A percentile compares a stretch with the other conserved stretches of the same genome.
Conservation (phyloP, 2,888 invertebrate genomes). For the Drosophila seclusa region DNA sequence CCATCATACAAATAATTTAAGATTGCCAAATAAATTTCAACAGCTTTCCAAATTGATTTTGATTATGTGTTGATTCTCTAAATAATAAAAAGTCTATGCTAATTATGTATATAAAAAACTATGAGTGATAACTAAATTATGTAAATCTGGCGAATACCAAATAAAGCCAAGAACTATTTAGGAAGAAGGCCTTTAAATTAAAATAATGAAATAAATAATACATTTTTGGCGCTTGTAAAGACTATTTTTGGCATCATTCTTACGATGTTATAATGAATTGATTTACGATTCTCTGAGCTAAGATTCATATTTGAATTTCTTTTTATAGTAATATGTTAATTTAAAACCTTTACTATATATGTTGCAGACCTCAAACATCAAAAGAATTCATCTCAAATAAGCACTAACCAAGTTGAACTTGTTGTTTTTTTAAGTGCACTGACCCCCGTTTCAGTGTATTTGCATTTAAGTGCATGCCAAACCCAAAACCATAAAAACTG, state of each 20-base stretch:
- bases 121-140: slow-evolving; percentile 5
- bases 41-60: slow-evolving; percentile 1
- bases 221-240: not conserved
- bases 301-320: not conserved
- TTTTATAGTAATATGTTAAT: not conserved
- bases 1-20: not conserved
- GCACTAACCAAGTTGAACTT: not conserved
- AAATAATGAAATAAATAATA: not conserved
- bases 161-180: not conserved
- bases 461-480: slow-evolving; percentile 44
- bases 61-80: slow-evolving; percentile 1
- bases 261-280: slow-evolving; percentile 7
- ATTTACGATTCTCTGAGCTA: not conserved
- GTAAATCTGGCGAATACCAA: not conserved
- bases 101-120: not conserved
- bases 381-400: not conserved
- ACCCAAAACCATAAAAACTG: slow-evolving; percentile 39
- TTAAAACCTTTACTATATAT: not conserved
- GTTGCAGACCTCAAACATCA: not conserved
- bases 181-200: not conserved
- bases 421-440: slow-evolving; percentile 30
- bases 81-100: not conserved
- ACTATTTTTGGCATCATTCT: not conserved
- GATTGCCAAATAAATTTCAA: not conserved
- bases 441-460: slow-evolving; percentile 33